A percentile compares a stretch with the other conserved stretches of the same genome.
Evolutionary conservation across 2,113 vertebrate genomes (phyloP).

Genomic region (Hippocampus mohnikei): DNA sequence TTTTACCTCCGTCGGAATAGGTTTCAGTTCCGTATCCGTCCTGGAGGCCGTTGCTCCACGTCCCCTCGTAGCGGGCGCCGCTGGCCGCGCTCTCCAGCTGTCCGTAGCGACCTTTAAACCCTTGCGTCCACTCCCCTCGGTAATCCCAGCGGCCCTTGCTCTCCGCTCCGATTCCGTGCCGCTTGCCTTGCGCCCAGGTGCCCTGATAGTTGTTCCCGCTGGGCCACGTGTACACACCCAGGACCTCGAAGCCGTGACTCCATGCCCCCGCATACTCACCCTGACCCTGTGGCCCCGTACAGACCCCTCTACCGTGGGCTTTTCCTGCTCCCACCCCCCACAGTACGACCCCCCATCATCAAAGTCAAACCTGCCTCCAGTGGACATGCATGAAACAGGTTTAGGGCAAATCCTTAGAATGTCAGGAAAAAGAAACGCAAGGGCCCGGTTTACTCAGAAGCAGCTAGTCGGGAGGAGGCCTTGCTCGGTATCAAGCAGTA

Average conservation of each 20-base stretch:
- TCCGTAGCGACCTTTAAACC: constrained; percentile 97
- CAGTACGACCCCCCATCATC: constrained; percentile 99
- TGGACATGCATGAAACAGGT: constrained; percentile 82
- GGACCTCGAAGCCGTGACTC: constrained; percentile 97
- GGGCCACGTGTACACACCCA: constrained; percentile 98
- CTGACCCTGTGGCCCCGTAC: constrained; percentile 97
- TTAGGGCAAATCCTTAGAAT: constrained; percentile 77
- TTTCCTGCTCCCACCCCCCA: constrained; percentile 98
- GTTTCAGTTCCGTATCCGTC: constrained; percentile 97
- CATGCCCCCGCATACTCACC: constrained; percentile 95
- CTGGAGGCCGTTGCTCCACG: constrained; percentile 98
- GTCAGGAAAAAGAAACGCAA: constrained; percentile 63
- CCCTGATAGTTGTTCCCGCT: constrained; percentile 96
- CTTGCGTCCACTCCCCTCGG: constrained; percentile 96
- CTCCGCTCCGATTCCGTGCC: constrained; percentile 95
- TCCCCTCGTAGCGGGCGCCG: constrained; percentile 92
- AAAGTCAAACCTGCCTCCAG: constrained; percentile 96
- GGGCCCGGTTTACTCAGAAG: constrained; percentile 43
- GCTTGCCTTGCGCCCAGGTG: constrained; percentile 97
- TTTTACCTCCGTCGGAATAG: constrained; percentile 96
- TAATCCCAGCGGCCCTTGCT: constrained; percentile 98
- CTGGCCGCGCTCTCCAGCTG: constrained; percentile 91
- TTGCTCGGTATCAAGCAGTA: constrained; percentile 23
- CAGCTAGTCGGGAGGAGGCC: constrained; percentile 37
- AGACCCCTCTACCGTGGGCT: constrained; percentile 95